These are phyloP conservation scores for Eupithecia vulgata DNA, from an alignment of 2,888 invertebrate species.

Conservation along the genomic window DNA sequence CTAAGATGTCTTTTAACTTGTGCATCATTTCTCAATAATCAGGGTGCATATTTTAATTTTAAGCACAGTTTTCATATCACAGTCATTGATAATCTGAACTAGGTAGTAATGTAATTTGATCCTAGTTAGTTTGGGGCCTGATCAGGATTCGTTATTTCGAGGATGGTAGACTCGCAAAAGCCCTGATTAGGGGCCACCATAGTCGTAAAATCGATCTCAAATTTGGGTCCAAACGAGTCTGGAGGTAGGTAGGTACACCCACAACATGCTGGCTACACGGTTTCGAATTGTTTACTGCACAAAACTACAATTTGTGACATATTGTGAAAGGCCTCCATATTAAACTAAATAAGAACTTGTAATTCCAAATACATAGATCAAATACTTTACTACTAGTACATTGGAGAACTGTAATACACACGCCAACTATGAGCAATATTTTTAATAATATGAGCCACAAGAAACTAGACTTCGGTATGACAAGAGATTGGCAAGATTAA, in stretches of 20 bases:
- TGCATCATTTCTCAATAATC: not conserved
- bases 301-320: not conserved
- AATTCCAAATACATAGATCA: not conserved
- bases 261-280: slow-evolving; percentile 16
- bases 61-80: not conserved
- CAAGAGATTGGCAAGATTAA: too few species aligned
- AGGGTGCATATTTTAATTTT: not conserved
- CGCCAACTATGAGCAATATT: not conserved
- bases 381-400: too few species aligned
- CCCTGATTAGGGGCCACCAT: too few species aligned
- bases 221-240: too few species aligned
- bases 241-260: slow-evolving; percentile 40
- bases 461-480: too few species aligned
- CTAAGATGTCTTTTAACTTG: too few species aligned
- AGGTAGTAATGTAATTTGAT: not conserved
- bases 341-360: not conserved
- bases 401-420: not conserved
- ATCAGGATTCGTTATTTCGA: too few species aligned
- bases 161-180: too few species aligned
- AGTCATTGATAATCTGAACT: not conserved
- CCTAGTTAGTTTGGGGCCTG: too few species aligned
- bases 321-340: not conserved
- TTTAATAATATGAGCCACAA: not conserved
- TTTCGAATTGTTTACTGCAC: slow-evolving; percentile 16
- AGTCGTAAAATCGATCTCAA: too few species aligned